phyloP scores from a whole-genome alignment of 2,888 invertebrate species.

The Halictus ligatus region DNA sequence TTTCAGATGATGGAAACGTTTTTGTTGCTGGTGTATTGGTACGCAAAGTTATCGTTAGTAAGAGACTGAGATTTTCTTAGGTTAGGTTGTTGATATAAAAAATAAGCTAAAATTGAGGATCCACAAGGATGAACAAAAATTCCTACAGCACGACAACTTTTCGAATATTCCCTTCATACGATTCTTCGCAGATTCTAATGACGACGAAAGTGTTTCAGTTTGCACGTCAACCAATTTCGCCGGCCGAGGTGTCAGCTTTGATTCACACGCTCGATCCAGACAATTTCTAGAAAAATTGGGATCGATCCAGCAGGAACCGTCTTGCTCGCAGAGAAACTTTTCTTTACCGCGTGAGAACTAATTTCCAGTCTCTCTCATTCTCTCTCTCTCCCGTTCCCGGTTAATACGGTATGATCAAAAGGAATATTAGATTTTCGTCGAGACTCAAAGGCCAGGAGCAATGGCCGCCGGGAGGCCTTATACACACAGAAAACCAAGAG shows the following conservation, averaged over 20 bases:
- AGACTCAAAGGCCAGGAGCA: constrained; percentile 65
- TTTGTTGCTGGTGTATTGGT: too few species aligned
- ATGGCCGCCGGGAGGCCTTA: constrained; percentile 71
- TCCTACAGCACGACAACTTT: too few species aligned
- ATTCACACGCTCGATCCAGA: background rate
- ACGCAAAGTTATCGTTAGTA: too few species aligned
- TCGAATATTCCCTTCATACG: too few species aligned
- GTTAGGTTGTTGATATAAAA: too few species aligned
- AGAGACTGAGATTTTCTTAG: too few species aligned
- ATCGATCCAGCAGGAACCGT: background rate
- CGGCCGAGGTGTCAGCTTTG: background rate
- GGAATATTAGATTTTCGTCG: constrained; percentile 69
- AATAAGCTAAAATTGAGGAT: too few species aligned
- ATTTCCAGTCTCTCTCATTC: constrained; percentile 44
- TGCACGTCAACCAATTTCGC: background rate
- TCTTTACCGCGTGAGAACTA: constrained; percentile 50
- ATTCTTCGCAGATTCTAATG: background rate
- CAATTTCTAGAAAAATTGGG: background rate
- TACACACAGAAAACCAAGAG: constrained; percentile 25
- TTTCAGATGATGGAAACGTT: too few species aligned
- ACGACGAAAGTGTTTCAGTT: background rate
- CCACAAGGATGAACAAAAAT: too few species aligned
- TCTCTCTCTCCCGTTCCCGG: background rate
- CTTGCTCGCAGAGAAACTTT: background rate
- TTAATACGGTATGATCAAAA: constrained; percentile 67